These are phyloP conservation scores for Ischnura elegans DNA, from an alignment of 2,888 invertebrate species.

Conservation along the genomic window DNA sequence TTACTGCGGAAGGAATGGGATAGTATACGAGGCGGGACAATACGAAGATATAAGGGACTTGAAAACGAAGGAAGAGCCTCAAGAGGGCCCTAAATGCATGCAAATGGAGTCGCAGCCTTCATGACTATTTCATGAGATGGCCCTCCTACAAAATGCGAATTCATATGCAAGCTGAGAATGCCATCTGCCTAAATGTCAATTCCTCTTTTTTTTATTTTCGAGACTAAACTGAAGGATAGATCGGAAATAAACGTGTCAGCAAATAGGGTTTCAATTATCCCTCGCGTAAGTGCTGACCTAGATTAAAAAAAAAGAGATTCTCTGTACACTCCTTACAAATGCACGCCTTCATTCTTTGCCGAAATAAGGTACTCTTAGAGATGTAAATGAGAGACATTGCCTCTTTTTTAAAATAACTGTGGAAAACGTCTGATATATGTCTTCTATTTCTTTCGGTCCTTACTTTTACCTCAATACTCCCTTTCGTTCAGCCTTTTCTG, in stretches of 20 bases:
- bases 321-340: too few relatives aligned
- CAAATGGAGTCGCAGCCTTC: constrained; percentile 15
- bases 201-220: too few relatives aligned
- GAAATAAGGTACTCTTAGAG: too few relatives aligned
- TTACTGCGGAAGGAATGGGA: background rate
- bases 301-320: too few relatives aligned
- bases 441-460: too few relatives aligned
- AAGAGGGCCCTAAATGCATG: background rate
- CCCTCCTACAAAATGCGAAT: background rate
- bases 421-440: too few relatives aligned
- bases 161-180: background rate
- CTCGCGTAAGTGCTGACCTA: background rate
- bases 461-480: too few relatives aligned
- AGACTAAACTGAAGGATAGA: background rate
- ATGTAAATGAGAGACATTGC: too few relatives aligned
- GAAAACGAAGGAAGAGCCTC: background rate
- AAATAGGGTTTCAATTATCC: background rate
- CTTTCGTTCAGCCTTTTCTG: too few relatives aligned
- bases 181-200: background rate
- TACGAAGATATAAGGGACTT: background rate
- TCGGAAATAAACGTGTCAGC: background rate
- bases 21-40: background rate
- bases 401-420: too few relatives aligned
- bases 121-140: constrained; percentile 42
- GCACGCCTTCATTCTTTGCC: too few relatives aligned